A percentile compares a stretch with the other conserved stretches of the same genome.
Conservation (phyloP, 1,140 invertebrate species). For the Bombus balteatus region DNA sequence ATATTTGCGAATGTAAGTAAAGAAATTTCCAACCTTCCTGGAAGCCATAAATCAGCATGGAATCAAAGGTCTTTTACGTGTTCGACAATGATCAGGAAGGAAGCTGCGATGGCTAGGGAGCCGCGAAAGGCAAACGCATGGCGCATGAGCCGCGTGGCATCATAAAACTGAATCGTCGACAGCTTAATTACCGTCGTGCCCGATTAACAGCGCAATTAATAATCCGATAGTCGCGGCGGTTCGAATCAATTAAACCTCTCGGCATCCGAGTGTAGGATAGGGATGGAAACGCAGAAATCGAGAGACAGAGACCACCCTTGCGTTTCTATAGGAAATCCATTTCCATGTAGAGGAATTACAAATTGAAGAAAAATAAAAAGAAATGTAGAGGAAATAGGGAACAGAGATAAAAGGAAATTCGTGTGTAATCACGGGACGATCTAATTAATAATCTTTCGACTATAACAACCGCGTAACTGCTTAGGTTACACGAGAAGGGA, state of each 20-base stretch:
- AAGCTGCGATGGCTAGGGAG: background rate
- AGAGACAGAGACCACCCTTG: background rate
- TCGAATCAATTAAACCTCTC: conserved; percentile 56
- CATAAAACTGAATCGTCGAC: conserved; percentile 51
- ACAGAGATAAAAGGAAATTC: background rate
- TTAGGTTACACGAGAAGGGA: conserved; percentile 66
- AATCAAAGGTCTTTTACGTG: background rate
- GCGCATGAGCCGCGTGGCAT: conserved; percentile 14
- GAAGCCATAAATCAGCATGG: background rate
- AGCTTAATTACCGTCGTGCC: conserved; percentile 51
- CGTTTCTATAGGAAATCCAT: background rate
- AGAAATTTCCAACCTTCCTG: background rate
- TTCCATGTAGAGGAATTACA: background rate
- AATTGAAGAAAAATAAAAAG: background rate
- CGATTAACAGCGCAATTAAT: conserved; percentile 52
- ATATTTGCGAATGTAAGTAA: background rate
- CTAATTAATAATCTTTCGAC: conserved; percentile 67
- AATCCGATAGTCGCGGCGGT: conserved; percentile 46
- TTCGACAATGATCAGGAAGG: conserved; percentile 3
- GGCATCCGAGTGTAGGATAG: conserved; percentile 2
- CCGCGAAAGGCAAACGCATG: conserved; percentile 6
- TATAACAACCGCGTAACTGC: conserved; percentile 62
- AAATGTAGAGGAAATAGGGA: background rate
- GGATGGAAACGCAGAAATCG: conserved; percentile 16
- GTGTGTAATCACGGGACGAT: conserved; percentile 37